phyloP scores from a whole-genome alignment of 2,113 vertebrate genomes.

The Corvus hawaiiensis region DNA sequence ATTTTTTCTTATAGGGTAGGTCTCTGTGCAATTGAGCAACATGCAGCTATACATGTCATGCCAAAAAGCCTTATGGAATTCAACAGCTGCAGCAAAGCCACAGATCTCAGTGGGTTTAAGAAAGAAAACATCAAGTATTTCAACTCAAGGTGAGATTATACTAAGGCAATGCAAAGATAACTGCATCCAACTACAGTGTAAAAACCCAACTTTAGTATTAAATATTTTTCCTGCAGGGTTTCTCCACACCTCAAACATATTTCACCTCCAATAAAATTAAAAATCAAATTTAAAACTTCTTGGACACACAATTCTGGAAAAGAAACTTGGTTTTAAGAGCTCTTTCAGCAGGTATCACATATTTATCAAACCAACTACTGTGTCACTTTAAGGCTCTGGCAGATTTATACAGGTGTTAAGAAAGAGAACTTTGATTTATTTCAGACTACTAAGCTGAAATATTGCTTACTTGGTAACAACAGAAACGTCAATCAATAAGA shows the following conservation, averaged over 20 bases:
- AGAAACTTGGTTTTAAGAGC: not conserved
- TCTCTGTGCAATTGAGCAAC: not conserved
- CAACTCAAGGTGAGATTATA: not conserved
- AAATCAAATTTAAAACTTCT: not conserved
- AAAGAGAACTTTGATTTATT: slow-evolving; percentile 31
- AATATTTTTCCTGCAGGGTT: not conserved
- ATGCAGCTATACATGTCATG: not conserved
- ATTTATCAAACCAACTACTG: not conserved
- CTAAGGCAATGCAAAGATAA: not conserved
- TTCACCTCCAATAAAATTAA: not conserved
- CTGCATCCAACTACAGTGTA: not conserved
- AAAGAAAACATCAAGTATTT: not conserved
- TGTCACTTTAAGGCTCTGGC: slow-evolving; percentile 37
- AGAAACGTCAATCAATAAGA: slow-evolving; percentile 27
- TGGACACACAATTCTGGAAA: not conserved
- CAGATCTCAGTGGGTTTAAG: not conserved
- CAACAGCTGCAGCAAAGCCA: not conserved
- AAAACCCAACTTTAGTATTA: not conserved
- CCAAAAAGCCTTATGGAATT: not conserved
- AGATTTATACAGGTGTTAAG: slow-evolving; percentile 37
- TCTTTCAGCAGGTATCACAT: slow-evolving; percentile 10
- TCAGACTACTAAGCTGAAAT: slow-evolving; percentile 36
- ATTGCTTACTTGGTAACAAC: slow-evolving; percentile 33
- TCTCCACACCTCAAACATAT: not conserved
- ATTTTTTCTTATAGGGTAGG: not conserved